Conservation (phyloP, 1,140 invertebrate genomes). For the Drosophila sproati region DNA sequence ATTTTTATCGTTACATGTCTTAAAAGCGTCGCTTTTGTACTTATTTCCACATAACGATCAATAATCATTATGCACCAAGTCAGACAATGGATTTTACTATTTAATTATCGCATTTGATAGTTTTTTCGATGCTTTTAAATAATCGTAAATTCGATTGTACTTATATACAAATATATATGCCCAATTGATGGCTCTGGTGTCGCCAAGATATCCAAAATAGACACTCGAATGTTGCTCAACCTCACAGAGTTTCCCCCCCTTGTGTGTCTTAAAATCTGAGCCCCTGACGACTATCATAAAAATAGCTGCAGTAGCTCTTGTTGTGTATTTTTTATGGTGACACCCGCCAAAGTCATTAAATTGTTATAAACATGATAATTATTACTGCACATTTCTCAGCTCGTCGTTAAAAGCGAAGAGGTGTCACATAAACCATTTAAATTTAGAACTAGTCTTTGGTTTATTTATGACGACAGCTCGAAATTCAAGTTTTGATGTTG, state of each 20-base stretch:
- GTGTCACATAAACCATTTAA: slow-evolving; percentile 7
- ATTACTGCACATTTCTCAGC: neutral
- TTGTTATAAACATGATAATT: slow-evolving; percentile 35
- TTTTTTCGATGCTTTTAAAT: too few relatives aligned
- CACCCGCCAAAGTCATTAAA: slow-evolving; percentile 39
- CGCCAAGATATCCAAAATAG: neutral
- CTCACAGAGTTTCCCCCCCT: neutral
- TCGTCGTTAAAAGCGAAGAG: slow-evolving; percentile 17
- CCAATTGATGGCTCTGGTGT: too few relatives aligned
- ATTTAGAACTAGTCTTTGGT: neutral
- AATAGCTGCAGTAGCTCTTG: slow-evolving; percentile 31
- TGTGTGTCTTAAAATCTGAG: neutral
- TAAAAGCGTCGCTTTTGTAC: too few relatives aligned
- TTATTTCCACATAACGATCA: too few relatives aligned
- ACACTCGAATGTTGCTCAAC: neutral
- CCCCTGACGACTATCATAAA: slow-evolving; percentile 14
- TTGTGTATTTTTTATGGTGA: slow-evolving; percentile 29
- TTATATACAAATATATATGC: too few relatives aligned
- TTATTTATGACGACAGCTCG: neutral
- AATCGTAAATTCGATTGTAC: too few relatives aligned
- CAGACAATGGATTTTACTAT: too few relatives aligned
- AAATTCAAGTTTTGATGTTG: neutral
- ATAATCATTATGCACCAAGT: too few relatives aligned
- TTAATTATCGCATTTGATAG: too few relatives aligned
- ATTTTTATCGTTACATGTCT: too few relatives aligned